Evolutionary conservation across 2,797 vertebrate genomes (phyloP).

Genomic region (Malacoraja senta): DNA sequence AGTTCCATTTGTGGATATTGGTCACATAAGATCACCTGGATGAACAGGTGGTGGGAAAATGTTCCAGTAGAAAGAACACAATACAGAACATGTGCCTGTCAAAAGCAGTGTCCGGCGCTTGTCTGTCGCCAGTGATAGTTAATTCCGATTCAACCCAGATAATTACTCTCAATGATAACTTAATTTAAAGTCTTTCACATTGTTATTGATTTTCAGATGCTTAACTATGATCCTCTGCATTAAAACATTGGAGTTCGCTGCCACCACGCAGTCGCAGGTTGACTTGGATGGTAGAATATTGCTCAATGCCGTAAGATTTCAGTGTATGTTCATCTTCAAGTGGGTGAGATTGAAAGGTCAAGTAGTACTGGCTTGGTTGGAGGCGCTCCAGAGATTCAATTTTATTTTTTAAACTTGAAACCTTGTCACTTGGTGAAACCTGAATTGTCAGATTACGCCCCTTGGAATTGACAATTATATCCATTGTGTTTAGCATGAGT

Average conservation of each 20-base stretch:
- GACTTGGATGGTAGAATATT: neutral
- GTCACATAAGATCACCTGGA: too few species aligned
- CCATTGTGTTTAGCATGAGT: conserved; percentile 39
- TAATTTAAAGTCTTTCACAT: too few species aligned
- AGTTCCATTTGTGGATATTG: too few species aligned
- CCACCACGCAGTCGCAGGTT: neutral
- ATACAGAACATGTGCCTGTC: too few species aligned
- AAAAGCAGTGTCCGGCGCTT: too few species aligned
- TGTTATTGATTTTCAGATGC: neutral
- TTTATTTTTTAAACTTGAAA: conserved; percentile 44
- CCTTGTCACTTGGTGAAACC: neutral
- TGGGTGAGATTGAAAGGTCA: conserved; percentile 40
- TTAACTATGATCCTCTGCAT: neutral
- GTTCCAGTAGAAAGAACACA: too few species aligned
- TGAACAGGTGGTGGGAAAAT: too few species aligned
- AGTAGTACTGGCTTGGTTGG: conserved; percentile 36
- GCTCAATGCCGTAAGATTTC: neutral
- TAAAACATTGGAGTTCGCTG: neutral
- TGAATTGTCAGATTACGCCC: conserved; percentile 28
- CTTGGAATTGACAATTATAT: conserved; percentile 41
- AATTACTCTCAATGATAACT: neutral
- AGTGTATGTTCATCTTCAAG: conserved; percentile 41
- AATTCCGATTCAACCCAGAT: neutral
- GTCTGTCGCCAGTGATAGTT: neutral
- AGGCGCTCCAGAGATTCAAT: conserved; percentile 41